Base-by-base conservation (phyloP, 2,113 vertebrate species). In the Pluvianellus socialis region DNA sequence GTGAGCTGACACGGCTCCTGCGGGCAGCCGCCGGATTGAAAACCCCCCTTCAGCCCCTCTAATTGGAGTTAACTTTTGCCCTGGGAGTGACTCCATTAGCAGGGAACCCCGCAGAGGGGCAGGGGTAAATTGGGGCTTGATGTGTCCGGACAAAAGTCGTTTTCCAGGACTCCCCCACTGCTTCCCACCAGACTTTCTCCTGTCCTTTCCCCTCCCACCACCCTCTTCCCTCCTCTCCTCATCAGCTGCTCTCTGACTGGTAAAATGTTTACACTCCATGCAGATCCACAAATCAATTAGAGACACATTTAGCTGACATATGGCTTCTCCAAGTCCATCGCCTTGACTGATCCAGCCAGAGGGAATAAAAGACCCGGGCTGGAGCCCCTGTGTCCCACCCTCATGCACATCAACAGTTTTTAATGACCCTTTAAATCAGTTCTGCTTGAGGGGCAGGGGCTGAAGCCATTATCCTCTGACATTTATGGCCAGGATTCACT, bases 51-150 rank as follows among this genome's bases (percentile, higher is more conserved):
- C 58, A 24, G 14, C 65, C 38, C 72, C 85, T 8, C 88, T 91
- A 92, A 95, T 88, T 97, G 94, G 88, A 93, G 90, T 49, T 95
- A 86, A 94, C 93, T 97, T 96, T 94, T 92, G 90, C 95, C 94
- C 87, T 28, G 79, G 90, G 81, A 96, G 90, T 23, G 63, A 52
- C 81, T 95, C 87, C 90, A 86, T 94, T 94, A 94, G 75, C 50
- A 1, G 55, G 95, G 79, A 86, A 93, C 95, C 96, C 95, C 3
- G 23, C 6, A 2, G 93, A 92, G 96, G 84, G 58, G 32, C 72
- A 53, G 76, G 30, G 23, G 7, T 20, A 73, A 58, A 20, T 3
- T 17, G 79, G 79, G 50, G 66, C 30, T 80, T 70, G 75, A 63
- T 74, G 71, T 21, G 45, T 33, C 67, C 4, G 2, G 66, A 76